Evolutionary conservation across 2,113 vertebrate genomes (phyloP).

Genomic region (Chaetops frenatus): DNA sequence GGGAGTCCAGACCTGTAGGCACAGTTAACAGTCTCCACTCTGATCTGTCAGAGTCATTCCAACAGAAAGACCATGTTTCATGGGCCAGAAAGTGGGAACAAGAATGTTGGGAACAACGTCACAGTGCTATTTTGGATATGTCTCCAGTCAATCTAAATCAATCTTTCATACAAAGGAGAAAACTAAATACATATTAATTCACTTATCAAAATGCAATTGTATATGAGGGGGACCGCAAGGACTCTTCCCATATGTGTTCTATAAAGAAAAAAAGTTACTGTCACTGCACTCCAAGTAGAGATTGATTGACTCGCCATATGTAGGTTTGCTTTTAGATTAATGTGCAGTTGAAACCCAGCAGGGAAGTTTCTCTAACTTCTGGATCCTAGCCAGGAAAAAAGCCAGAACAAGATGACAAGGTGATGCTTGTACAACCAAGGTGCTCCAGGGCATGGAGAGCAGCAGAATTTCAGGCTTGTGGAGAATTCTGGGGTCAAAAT

Average conservation of each 20-base stretch:
- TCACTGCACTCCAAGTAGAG: background rate
- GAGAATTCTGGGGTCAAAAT: background rate
- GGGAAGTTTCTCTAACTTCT: background rate
- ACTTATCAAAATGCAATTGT: conserved; percentile 6
- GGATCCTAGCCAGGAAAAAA: background rate
- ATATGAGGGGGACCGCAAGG: background rate
- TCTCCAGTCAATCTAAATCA: background rate
- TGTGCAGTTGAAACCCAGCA: background rate
- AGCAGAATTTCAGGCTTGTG: background rate
- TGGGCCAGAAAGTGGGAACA: background rate
- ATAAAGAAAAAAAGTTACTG: background rate
- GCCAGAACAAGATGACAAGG: background rate
- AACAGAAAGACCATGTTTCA: background rate
- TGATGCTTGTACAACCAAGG: background rate
- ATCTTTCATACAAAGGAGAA: background rate
- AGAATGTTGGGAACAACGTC: background rate
- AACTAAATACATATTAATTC: conserved; percentile 17
- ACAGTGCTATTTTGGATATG: background rate
- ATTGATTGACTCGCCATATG: conserved; percentile 40
- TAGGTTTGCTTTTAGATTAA: conserved; percentile 13
- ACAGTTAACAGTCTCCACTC: background rate
- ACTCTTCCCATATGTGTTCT: conserved; percentile 8
- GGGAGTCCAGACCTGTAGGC: background rate
- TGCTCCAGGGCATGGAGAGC: background rate
- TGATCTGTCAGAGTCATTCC: background rate